These are phyloP conservation scores for Orbicella faveolata DNA, from an alignment of 64 coral and sea anemone genomes.

Conservation along the genomic window DNA sequence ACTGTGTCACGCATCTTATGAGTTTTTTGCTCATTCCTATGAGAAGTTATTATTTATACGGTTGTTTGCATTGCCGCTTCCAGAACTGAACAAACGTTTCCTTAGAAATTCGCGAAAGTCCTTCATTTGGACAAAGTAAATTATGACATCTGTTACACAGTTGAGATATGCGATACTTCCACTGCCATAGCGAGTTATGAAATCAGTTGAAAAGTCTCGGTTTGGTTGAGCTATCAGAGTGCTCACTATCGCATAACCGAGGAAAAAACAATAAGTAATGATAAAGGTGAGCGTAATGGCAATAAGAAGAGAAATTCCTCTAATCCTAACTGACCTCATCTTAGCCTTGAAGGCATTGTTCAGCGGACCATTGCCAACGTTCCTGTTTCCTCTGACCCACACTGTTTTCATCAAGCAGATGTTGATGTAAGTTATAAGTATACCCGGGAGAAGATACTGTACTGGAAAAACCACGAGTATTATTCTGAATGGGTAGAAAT, in stretches of 20 bases:
- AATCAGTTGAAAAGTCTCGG: constrained; percentile 20
- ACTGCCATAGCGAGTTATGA: neutral
- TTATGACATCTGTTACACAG: neutral
- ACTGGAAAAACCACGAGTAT: neutral
- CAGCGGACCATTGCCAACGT: neutral
- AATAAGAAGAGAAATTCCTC: constrained; percentile 19
- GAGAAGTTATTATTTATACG: too few relatives aligned
- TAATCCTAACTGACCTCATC: neutral
- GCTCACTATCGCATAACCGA: neutral
- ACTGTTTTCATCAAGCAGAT: neutral
- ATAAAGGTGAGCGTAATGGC: constrained; percentile 22
- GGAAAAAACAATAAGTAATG: constrained; percentile 18
- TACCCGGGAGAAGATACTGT: constrained; percentile 3
- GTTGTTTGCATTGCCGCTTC: neutral
- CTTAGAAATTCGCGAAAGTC: neutral
- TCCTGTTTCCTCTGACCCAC: neutral
- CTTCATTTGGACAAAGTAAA: neutral
- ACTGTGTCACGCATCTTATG: too few relatives aligned
- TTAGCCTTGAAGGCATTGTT: constrained; percentile 23
- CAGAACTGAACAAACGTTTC: neutral
- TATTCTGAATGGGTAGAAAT: neutral
- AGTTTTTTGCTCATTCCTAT: too few relatives aligned
- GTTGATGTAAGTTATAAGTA: constrained; percentile 15
- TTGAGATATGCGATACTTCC: neutral
- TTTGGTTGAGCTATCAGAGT: neutral